A percentile compares a stretch with the other conserved stretches of the same genome.
phyloP scores from a whole-genome alignment of 2,113 vertebrate species.

The Phodopus roborovskii region DNA sequence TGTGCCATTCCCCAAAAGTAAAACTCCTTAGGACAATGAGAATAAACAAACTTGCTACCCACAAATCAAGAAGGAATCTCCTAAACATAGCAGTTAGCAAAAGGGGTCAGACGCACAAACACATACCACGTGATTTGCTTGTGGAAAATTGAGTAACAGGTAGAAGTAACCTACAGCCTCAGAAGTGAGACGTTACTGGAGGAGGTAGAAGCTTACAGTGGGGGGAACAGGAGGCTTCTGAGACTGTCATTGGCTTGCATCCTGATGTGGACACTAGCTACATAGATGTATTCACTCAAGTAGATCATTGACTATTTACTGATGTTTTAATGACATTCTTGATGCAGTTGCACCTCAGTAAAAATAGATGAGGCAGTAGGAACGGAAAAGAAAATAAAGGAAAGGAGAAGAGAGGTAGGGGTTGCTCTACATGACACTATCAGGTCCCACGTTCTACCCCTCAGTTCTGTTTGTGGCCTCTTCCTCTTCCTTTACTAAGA shows the following conservation, averaged over 20 bases:
- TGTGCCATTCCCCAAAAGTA: background rate
- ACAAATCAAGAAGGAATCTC: background rate
- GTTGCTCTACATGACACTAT: background rate
- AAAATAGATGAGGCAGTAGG: background rate
- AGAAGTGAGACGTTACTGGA: background rate
- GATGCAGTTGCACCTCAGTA: background rate
- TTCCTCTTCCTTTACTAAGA: background rate
- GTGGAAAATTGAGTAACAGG: background rate
- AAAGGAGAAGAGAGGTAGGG: background rate
- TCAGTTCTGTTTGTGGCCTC: background rate
- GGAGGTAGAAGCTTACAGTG: background rate
- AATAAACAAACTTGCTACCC: background rate
- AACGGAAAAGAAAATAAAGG: background rate
- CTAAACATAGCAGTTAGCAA: background rate
- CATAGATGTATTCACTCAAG: background rate
- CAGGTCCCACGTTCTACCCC: too few relatives aligned
- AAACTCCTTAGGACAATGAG: background rate
- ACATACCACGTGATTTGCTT: background rate
- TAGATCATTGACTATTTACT: background rate
- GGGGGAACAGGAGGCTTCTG: background rate
- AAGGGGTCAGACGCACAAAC: background rate
- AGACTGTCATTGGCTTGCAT: background rate
- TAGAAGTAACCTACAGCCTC: background rate
- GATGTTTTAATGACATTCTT: background rate
- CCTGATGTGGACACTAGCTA: background rate